Percentiles rank a stretch among this genome's conserved stretches.
Conservation (phyloP, 2,113 vertebrate species). For the Lamprotornis superbus region DNA sequence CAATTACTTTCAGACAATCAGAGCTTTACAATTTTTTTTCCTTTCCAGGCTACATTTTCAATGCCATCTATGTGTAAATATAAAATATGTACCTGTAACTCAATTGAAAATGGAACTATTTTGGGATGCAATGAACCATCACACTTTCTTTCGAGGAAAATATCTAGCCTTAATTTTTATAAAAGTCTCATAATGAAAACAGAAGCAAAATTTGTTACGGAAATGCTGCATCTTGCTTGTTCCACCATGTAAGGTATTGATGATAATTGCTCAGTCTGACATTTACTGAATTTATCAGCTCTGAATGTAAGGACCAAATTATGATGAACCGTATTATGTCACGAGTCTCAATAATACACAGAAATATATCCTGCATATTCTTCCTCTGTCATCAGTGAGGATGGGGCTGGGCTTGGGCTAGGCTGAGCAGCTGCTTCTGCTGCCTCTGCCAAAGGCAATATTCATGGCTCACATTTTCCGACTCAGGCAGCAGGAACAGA, state of each 20-base stretch:
- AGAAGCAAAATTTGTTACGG: background rate
- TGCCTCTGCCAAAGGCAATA: background rate
- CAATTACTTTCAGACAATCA: background rate
- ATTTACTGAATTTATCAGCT: background rate
- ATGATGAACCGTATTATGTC: fast-evolving
- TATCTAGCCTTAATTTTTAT: background rate
- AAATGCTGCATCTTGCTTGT: background rate
- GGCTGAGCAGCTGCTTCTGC: background rate
- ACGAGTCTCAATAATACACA: background rate
- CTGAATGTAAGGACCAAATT: background rate
- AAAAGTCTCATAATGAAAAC: background rate
- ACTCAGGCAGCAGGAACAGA: background rate
- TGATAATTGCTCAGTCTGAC: background rate
- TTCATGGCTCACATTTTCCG: fast-evolving
- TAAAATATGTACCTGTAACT: background rate
- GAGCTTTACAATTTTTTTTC: background rate
- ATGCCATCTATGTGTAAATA: background rate
- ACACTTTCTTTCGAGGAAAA: background rate
- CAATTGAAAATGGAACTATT: background rate
- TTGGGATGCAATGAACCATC: background rate
- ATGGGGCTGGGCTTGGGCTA: background rate
- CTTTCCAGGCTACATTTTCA: background rate
- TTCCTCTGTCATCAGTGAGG: background rate
- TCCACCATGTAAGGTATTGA: background rate
- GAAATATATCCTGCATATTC: background rate